A percentile compares a stretch with the other conserved stretches of the same genome.
phyloP scores from a whole-genome alignment of 2,113 vertebrate genomes.

The Ochotona curzoniae region DNA sequence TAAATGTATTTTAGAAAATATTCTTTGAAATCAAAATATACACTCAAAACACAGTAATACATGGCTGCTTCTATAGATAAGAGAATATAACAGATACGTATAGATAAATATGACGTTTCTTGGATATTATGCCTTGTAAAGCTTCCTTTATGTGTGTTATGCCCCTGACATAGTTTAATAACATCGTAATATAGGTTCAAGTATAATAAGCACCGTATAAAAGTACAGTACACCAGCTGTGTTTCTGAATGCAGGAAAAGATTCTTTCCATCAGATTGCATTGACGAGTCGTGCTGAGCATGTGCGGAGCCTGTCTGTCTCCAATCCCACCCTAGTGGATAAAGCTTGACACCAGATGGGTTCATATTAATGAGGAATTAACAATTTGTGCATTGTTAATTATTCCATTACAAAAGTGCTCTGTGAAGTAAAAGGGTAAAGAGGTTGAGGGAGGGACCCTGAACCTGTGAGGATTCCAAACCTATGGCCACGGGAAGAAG shows the following conservation, averaged over 20 bases:
- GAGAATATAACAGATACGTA: not conserved
- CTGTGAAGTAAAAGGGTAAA: constrained; percentile 58
- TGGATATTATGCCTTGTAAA: not conserved
- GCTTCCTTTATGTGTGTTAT: not conserved
- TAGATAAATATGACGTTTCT: not conserved
- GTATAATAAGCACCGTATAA: not conserved
- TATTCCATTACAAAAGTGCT: constrained; percentile 59
- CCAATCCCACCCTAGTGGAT: constrained; percentile 43
- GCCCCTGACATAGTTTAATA: not conserved
- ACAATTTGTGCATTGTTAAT: constrained; percentile 67
- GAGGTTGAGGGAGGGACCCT: no score
- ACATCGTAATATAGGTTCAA: not conserved
- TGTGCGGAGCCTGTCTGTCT: not conserved
- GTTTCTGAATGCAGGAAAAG: constrained; percentile 28
- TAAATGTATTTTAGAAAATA: not conserved
- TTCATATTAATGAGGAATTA: constrained; percentile 71
- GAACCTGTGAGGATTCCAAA: not conserved
- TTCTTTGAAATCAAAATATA: not conserved
- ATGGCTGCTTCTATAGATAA: not conserved
- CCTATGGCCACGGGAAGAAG: not conserved
- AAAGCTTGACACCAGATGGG: constrained; percentile 70
- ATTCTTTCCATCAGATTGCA: constrained; percentile 51
- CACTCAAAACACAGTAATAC: not conserved
- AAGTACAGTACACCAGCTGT: not conserved
- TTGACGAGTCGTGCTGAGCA: constrained; percentile 45